These are phyloP conservation scores for Temnothorax ravouxi DNA, from an alignment of 2,888 invertebrate species.

Conservation along the genomic window DNA sequence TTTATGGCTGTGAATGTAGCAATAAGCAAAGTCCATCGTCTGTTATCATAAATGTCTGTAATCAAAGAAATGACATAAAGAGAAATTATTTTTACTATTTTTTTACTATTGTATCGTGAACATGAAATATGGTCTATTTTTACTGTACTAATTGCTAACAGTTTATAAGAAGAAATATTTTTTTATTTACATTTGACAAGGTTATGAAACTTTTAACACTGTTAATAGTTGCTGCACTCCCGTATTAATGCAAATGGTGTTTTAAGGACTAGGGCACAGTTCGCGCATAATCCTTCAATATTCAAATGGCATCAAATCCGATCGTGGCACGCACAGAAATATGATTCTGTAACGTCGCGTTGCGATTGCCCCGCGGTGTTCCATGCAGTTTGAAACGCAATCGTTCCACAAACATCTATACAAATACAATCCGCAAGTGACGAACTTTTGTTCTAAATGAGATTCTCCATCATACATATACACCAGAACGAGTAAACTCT, in stretches of 20 bases:
- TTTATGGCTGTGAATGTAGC: background rate
- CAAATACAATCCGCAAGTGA: slow-evolving; percentile 7
- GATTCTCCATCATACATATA: background rate
- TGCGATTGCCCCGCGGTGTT: slow-evolving; percentile 3
- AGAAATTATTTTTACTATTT: background rate
- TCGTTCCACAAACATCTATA: slow-evolving; percentile 20
- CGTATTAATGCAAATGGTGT: background rate
- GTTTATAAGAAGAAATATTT: background rate
- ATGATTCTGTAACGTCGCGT: background rate
- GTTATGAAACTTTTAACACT: background rate
- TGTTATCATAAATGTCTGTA: background rate
- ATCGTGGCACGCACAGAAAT: background rate
- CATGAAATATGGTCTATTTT: background rate
- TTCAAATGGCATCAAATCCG: background rate
- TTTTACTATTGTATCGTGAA: background rate
- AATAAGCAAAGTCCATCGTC: background rate
- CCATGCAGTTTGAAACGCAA: slow-evolving; percentile 10
- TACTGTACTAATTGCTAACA: background rate
- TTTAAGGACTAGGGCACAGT: background rate
- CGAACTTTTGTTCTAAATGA: slow-evolving; percentile 29
- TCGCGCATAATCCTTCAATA: background rate
- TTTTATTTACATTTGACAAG: background rate
- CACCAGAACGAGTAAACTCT: background rate
- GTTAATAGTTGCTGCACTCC: background rate
- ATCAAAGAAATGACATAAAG: background rate